phyloP scores from a whole-genome alignment of 2,113 vertebrate species.

The Oceanites oceanicus region DNA sequence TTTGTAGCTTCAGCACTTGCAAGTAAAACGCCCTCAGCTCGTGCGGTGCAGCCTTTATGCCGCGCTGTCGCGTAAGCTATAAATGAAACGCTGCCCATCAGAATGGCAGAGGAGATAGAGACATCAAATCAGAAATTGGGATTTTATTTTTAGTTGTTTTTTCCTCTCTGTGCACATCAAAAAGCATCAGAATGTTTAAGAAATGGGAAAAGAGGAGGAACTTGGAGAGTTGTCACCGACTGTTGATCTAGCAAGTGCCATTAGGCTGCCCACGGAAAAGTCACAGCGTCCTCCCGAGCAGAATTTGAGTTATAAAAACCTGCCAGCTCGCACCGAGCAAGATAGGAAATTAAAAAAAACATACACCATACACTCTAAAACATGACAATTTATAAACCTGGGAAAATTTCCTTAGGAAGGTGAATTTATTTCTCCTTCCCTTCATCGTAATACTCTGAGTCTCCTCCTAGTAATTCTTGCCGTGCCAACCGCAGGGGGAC shows the following conservation, averaged over 20 bases:
- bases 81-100: neutral
- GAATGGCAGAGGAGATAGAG: neutral
- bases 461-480: neutral
- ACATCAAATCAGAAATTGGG: neutral
- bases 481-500: accelerated
- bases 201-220: neutral
- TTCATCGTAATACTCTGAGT: neutral
- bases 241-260: neutral
- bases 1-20: neutral
- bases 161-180: neutral
- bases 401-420: neutral
- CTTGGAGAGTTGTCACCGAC: neutral
- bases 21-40: accelerated
- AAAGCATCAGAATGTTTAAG: neutral
- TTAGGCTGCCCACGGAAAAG: neutral
- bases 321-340: neutral
- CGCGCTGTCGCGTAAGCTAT: accelerated
- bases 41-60: neutral
- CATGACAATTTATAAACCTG: neutral
- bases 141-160: neutral
- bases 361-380: accelerated
- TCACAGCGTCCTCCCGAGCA: neutral
- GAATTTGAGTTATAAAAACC: neutral
- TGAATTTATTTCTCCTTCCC: neutral
- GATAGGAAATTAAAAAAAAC: neutral